A percentile compares a stretch with the other conserved stretches of the same genome.
Evolutionary conservation across 2,888 invertebrate species (phyloP).

Genomic region (Eupithecia subumbrata): DNA sequence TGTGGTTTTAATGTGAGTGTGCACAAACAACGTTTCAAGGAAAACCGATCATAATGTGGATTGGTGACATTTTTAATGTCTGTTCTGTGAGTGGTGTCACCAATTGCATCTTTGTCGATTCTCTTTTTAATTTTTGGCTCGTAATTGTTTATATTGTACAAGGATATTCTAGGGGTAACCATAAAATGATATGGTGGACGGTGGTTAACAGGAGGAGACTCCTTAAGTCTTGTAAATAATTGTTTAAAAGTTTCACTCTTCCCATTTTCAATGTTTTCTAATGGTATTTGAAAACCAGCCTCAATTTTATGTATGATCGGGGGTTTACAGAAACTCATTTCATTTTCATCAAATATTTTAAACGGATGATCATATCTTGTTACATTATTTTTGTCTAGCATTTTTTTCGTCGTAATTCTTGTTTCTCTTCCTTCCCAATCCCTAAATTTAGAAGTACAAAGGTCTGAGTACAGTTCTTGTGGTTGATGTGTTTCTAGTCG

Average conservation of each 20-base stretch:
- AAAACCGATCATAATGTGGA: background rate
- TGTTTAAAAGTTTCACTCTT: background rate
- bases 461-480: background rate
- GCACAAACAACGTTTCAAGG: constrained; percentile 51
- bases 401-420: background rate
- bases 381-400: background rate
- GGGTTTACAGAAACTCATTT: background rate
- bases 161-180: background rate
- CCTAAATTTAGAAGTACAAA: background rate
- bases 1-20: constrained; percentile 38
- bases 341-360: background rate
- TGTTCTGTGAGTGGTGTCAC: background rate
- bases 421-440: background rate
- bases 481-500: background rate
- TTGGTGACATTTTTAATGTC: background rate
- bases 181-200: constrained; percentile 4
- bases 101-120: background rate
- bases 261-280: background rate
- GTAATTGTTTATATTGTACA: background rate
- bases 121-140: background rate
- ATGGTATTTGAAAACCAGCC: background rate
- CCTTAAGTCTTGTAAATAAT: background rate
- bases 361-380: background rate
- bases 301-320: background rate
- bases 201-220: background rate